Percentiles rank a stretch among this genome's conserved stretches.
Conservation (phyloP, 2,888 invertebrate genomes). For the Spatulosminthurus flaviceps region DNA sequence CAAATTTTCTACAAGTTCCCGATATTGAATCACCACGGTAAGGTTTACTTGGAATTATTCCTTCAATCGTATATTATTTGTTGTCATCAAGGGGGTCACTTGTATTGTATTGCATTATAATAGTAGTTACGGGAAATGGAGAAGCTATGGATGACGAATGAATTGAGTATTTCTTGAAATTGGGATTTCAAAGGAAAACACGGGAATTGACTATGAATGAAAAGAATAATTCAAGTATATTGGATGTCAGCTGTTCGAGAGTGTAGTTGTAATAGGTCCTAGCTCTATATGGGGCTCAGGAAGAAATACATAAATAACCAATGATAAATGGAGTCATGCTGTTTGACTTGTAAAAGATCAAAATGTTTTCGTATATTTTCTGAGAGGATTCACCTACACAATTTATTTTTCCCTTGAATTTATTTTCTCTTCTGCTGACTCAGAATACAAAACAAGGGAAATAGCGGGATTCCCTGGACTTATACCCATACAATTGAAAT, state of each 20-base stretch:
- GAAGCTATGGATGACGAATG: no score
- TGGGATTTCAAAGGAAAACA: no score
- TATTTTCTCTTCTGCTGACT: background rate
- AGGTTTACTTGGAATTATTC: slow-evolving; percentile 49
- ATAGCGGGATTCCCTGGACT: slow-evolving; percentile 31
- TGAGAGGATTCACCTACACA: background rate
- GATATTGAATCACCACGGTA: slow-evolving; percentile 84
- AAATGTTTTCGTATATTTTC: background rate
- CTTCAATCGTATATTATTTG: background rate
- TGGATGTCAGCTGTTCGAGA: no score
- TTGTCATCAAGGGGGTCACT: slow-evolving; percentile 28
- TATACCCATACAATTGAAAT: slow-evolving; percentile 28
- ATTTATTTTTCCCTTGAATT: background rate
- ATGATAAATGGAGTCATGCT: background rate
- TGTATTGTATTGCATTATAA: no score
- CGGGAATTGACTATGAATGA: no score
- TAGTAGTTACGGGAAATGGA: no score
- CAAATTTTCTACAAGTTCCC: slow-evolving; percentile 88
- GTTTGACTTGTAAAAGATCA: background rate
- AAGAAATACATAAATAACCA: background rate
- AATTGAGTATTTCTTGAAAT: no score
- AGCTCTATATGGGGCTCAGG: background rate
- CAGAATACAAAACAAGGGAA: background rate
- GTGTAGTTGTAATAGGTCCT: no score
- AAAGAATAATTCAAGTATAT: no score